Base-by-base conservation (phyloP, 1,140 invertebrate genomes). In the Heliconius himera region DNA sequence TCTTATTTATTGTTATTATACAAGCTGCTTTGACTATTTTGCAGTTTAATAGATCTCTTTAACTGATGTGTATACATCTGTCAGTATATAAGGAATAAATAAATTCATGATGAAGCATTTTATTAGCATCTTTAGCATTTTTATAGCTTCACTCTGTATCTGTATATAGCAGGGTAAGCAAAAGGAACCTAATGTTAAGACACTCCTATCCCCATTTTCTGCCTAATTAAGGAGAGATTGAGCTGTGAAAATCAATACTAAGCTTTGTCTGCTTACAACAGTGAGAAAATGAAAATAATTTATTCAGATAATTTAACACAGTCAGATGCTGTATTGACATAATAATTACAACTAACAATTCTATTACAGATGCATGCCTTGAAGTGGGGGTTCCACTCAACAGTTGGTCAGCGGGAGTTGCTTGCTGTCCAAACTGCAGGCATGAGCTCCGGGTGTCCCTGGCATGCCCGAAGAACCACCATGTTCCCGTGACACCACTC, bases 361-460 rank as follows among this genome's bases (percentile, higher is more conserved):
- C 76, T 89, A 70, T 84, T 91, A 11, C 86, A 94, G 93, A 93
- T 90, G 88, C 91, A 77, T 93, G 91, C 83, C 86, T 92, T 82
- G 88, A 93, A 87, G 91, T 93, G 83, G 89, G 88, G 79, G 88
- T 90, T 76, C 91, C 91, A 26, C 86, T 90, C 73, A 86, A 83
- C 80, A 87, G 80, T 33, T 92, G 91, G 91, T 88, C 89, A 8
- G 79, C 87, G 1, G 87, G 88, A 29, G 87, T 91, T 72, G 90
- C 95, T 79, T 92, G 96, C 93, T 96, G 96, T 87, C 96, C 96
- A 71, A 96, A 96, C 88, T 96, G 96, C 93, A 95, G 95, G 84
- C 96, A 96, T 84, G 89, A 92, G 79, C 81, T 93, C 38, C 82
- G 87, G 20, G 87, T 92, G 36, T 91, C 89, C 0, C 79, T 93